Evolutionary conservation across 2,113 vertebrate species (phyloP).

Genomic region (Pyxicephalus adspersus): DNA sequence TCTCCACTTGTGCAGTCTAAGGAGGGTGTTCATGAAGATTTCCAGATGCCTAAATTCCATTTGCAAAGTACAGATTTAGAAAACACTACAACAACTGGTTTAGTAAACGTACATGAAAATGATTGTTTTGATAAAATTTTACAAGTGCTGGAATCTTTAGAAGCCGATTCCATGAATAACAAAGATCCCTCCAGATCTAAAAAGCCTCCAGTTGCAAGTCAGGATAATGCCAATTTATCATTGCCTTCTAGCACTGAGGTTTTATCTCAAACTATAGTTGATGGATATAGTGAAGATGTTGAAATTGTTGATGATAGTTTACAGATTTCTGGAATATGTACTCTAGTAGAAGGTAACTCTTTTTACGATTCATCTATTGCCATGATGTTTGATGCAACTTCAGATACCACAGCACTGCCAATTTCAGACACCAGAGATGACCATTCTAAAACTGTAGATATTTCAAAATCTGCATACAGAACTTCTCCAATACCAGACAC

Average conservation of each 20-base stretch:
- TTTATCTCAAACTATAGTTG: background rate
- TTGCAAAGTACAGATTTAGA: slow-evolving; percentile 13
- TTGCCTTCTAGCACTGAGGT: background rate
- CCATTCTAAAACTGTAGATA: background rate
- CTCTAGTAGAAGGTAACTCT: slow-evolving; percentile 73
- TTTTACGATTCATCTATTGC: slow-evolving; percentile 77
- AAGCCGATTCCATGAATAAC: slow-evolving; percentile 22
- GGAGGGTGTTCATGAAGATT: slow-evolving; percentile 58
- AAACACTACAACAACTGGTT: background rate
- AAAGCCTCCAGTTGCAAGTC: slow-evolving; percentile 3
- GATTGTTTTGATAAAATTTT: background rate
- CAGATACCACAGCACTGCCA: background rate
- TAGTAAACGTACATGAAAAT: background rate
- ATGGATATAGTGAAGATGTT: background rate
- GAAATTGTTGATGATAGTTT: slow-evolving; percentile 55
- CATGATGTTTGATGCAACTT: slow-evolving; percentile 66
- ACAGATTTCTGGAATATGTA: slow-evolving; percentile 74
- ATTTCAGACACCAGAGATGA: background rate
- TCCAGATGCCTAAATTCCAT: slow-evolving; percentile 33
- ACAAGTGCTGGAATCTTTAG: slow-evolving; percentile 25
- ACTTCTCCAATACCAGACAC: background rate
- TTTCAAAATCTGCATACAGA: no score
- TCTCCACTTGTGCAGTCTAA: slow-evolving; percentile 73
- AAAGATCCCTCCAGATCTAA: background rate
- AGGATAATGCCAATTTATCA: slow-evolving; percentile 33